These are phyloP conservation scores for Acanthisitta chloris DNA, from an alignment of 2,113 vertebrate species.

Conservation along the genomic window DNA sequence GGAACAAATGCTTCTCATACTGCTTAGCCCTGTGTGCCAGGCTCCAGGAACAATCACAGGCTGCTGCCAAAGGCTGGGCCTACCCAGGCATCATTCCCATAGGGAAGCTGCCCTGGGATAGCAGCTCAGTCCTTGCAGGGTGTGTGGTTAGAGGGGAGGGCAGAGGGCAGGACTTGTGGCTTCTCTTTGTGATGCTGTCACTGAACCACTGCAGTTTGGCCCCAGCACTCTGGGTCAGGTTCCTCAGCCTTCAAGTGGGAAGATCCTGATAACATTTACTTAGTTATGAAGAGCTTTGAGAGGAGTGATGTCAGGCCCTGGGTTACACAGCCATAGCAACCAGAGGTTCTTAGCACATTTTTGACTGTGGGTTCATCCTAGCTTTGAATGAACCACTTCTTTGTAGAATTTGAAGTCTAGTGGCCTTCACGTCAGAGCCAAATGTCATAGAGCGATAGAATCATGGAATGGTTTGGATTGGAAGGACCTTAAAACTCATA, in stretches of 20 bases:
- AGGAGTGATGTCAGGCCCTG: neutral
- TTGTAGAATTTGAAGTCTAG: neutral
- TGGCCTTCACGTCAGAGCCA: neutral
- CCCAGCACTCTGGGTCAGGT: neutral
- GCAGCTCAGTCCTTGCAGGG: neutral
- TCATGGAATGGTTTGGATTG: neutral
- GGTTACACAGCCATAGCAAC: neutral
- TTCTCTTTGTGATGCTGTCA: fast-evolving
- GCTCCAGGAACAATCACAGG: neutral
- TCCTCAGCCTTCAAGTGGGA: neutral
- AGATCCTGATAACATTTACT: neutral
- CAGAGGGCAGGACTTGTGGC: neutral
- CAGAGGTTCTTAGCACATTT: neutral
- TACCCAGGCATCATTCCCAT: neutral
- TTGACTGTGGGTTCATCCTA: neutral
- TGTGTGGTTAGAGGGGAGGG: neutral
- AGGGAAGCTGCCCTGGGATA: neutral
- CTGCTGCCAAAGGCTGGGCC: neutral
- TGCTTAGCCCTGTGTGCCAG: neutral
- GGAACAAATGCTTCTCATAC: neutral
- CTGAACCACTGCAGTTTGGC: neutral
- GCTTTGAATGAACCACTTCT: neutral
- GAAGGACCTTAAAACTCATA: neutral
- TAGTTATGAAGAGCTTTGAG: neutral
- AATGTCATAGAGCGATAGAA: neutral